Base-by-base conservation (phyloP, 2,113 vertebrate genomes). In the Dipodomys stephensi region DNA sequence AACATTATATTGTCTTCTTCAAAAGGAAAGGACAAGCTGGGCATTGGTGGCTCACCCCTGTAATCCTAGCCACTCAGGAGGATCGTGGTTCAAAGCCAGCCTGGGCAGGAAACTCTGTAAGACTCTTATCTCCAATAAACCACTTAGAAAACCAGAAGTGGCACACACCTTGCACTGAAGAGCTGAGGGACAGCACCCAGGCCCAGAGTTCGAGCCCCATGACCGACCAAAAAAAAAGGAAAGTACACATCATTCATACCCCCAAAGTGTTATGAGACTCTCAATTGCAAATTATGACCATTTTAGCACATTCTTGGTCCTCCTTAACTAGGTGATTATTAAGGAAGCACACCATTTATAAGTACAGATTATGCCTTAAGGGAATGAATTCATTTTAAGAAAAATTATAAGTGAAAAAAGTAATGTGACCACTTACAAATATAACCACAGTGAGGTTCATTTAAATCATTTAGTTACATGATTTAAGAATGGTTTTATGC, bases 361-460 rank as follows among this genome's bases (percentile, higher is more conserved):
- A 91, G 39, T 13, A 57, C 4, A 57, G 53, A 57, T 57, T 81
- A 93, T 64, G 44, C 93, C 30, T 88, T 80, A 44, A 1, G 30
- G 57, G 27, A 89, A 27, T 19, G 2, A 79, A 92, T 81, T 81
- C 23, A 90, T 69, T 88, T 92, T 87, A 64, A 92, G 20, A 87
- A 78, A 73, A 67, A 9, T 73, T 73, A 69, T 8, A 60, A 39
- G 83, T 81, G 32, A 90, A 88, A 92, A 88, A 85, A 57, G 90
- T 78, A 79, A 13, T 35, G 3, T 82, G 49, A 77, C 8, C 35
- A 57, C 71, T 94, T 72, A 78, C 64, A 92, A 77, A 83, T 79
- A 83, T 44, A 69, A 67, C 74, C 78, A 82, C 32, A 71, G 12
- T 91, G 60, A 19, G 11, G 85, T 90, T 95, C 32, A 82, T 62